phyloP scores from a whole-genome alignment of 2,797 vertebrate genomes.

The Emydoidea blandingii region DNA sequence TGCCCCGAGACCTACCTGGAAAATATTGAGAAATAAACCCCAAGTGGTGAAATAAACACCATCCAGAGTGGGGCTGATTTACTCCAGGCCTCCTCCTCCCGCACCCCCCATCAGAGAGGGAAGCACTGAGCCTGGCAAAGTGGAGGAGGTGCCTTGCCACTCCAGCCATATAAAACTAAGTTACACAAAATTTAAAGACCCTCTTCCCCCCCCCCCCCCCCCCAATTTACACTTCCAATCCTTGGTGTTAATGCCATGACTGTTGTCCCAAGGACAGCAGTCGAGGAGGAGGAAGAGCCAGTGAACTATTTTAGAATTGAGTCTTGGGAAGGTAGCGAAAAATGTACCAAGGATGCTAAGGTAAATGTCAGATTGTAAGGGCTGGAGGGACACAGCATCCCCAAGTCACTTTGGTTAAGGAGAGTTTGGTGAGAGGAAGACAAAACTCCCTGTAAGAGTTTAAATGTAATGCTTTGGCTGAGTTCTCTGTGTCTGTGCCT shows the following conservation, averaged over 20 bases:
- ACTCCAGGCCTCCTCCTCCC: background rate
- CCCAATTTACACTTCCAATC: background rate
- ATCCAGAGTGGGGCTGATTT: background rate
- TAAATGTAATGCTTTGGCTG: background rate
- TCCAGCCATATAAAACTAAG: background rate
- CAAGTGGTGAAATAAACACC: background rate
- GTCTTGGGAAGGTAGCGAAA: background rate
- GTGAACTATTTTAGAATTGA: background rate
- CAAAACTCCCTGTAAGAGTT: background rate
- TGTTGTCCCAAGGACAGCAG: background rate
- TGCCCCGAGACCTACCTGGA: background rate
- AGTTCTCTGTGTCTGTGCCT: background rate
- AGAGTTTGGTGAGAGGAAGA: background rate
- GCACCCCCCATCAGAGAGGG: background rate
- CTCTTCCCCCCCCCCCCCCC: too few relatives aligned
- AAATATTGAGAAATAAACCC: background rate
- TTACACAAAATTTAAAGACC: background rate
- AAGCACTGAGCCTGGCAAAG: background rate
- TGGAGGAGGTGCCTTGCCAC: background rate
- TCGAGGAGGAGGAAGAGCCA: background rate
- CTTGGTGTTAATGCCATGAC: background rate
- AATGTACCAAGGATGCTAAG: background rate
- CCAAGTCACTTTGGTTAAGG: background rate
- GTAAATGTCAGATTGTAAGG: background rate
- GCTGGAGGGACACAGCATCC: background rate